Conservation (phyloP, 1,140 invertebrate species). For the Patella vulgata region DNA sequence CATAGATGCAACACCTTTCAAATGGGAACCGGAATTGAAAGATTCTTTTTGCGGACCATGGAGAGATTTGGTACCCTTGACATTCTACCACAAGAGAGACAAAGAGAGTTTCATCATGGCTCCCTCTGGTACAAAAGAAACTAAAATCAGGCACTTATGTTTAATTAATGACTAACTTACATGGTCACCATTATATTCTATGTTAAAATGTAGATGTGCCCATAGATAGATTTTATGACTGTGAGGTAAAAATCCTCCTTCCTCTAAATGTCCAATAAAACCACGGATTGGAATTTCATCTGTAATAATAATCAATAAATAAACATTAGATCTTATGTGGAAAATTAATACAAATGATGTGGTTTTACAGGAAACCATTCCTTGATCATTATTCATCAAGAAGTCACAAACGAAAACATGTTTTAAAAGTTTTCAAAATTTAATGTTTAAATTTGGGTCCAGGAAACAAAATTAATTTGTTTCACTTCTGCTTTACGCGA, state of each 20-base stretch:
- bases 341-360: neutral
- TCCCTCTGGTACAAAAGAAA: too few relatives aligned
- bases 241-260: conserved; percentile 70
- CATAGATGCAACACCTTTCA: too few relatives aligned
- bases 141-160: neutral
- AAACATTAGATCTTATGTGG: neutral
- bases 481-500: too few relatives aligned
- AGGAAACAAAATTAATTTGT: too few relatives aligned
- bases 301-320: too few relatives aligned
- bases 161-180: conserved; percentile 47
- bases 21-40: too few relatives aligned
- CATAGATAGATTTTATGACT: conserved; percentile 69
- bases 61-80: too few relatives aligned
- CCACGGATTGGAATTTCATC: conserved; percentile 70
- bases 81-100: too few relatives aligned
- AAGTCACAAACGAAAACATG: neutral
- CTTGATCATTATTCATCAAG: neutral
- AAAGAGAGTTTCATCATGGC: too few relatives aligned
- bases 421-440: neutral
- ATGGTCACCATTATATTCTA: conserved; percentile 69
- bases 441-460: neutral
- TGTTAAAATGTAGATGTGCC: conserved; percentile 69
- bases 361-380: neutral
- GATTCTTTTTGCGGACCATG: too few relatives aligned
- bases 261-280: conserved; percentile 71